A percentile compares a stretch with the other conserved stretches of the same genome.
Conservation (phyloP, 2,113 vertebrate genomes). For the Phalacrocorax pelagicus region DNA sequence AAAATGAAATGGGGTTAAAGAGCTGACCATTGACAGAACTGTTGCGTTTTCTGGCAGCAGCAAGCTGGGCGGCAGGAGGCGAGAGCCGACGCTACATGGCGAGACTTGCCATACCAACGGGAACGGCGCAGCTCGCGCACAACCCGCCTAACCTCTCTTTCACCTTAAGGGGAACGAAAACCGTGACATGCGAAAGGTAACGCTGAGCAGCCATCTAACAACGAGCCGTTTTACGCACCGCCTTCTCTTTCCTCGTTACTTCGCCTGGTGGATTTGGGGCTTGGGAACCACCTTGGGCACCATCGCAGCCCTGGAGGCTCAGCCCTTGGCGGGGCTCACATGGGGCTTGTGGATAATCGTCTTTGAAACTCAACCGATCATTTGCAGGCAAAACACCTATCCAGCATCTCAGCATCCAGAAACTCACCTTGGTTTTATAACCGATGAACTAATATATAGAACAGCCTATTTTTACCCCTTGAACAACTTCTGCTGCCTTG, state of each 20-base stretch:
- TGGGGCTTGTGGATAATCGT: background rate
- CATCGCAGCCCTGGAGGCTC: background rate
- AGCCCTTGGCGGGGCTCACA: background rate
- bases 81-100: background rate
- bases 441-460: fast-evolving
- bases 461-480: background rate
- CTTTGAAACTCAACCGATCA: background rate
- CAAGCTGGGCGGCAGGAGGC: background rate
- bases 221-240: fast-evolving
- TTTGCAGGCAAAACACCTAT: background rate
- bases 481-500: background rate
- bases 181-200: background rate
- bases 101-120: background rate
- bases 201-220: background rate
- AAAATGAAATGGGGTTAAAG: background rate
- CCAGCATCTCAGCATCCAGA: background rate
- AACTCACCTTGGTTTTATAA: background rate
- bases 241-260: background rate
- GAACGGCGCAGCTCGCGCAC: background rate
- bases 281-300: background rate
- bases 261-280: background rate
- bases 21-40: background rate
- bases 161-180: background rate
- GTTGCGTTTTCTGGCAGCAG: background rate
- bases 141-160: background rate